Evolutionary conservation across 2,888 invertebrate genomes (phyloP).

Genomic region (Drosophila flavopinicola): DNA sequence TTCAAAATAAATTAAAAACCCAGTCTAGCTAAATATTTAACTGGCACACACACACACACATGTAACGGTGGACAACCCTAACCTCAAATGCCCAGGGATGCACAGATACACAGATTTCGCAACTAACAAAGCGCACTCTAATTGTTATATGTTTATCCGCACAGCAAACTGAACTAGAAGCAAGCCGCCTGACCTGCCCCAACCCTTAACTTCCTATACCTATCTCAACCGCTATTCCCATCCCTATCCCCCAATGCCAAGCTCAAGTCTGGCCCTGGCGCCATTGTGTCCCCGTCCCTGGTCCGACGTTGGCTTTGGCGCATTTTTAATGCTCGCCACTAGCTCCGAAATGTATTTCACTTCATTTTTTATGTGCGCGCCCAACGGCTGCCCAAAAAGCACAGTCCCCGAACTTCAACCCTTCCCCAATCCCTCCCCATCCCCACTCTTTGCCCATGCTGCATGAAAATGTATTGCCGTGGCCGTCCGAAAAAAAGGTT

Average conservation of each 20-base stretch:
- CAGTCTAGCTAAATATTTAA: constrained; percentile 72
- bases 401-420: constrained; percentile 19
- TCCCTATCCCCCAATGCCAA: not conserved
- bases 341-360: constrained; percentile 71
- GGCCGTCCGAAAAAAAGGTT: constrained; percentile 65
- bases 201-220: constrained; percentile 6
- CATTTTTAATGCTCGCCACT: constrained; percentile 66
- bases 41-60: constrained; percentile 32
- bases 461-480: constrained; percentile 45
- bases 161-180: constrained; percentile 51
- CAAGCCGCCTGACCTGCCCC: constrained; percentile 43
- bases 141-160: constrained; percentile 74
- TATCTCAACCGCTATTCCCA: no score
- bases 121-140: constrained; percentile 50
- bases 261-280: constrained; percentile 29
- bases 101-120: constrained; percentile 20
- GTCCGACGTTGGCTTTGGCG: constrained; percentile 58
- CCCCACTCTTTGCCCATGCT: constrained; percentile 32
- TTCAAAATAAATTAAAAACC: constrained; percentile 70
- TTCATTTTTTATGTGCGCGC: constrained; percentile 69
- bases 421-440: not conserved
- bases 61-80: not conserved
- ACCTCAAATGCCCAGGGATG: constrained; percentile 28
- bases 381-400: constrained; percentile 31
- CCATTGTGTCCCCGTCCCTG: constrained; percentile 55